phyloP scores from a whole-genome alignment of 2,797 vertebrate genomes.

The Diplodus sargus region DNA sequence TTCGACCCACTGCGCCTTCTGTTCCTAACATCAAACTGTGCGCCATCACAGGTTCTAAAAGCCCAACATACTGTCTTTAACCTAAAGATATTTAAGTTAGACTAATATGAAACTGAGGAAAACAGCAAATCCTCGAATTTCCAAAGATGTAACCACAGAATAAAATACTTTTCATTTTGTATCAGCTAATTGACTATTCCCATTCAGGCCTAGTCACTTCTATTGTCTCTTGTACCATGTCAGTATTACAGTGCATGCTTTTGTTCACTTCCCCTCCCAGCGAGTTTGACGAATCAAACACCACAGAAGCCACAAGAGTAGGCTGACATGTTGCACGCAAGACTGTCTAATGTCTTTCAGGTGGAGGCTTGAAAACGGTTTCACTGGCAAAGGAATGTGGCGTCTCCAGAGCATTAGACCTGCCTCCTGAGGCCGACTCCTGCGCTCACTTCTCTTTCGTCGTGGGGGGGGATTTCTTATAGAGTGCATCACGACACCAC shows the following conservation, averaged over 20 bases:
- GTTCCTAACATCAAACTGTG: neutral
- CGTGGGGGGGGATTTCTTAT: neutral
- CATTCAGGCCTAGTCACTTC: neutral
- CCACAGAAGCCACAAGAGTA: neutral
- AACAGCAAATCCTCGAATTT: neutral
- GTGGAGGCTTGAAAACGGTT: slow-evolving; percentile 28
- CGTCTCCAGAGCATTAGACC: slow-evolving; percentile 3
- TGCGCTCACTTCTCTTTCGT: slow-evolving; percentile 38
- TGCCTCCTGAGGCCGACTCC: slow-evolving; percentile 1
- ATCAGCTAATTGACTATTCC: neutral
- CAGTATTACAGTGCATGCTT: neutral
- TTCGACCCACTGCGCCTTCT: neutral
- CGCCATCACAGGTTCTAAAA: slow-evolving; percentile 1
- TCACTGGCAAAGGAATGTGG: neutral
- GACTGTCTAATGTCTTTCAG: neutral
- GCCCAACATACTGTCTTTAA: neutral
- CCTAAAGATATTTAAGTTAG: slow-evolving; percentile 1
- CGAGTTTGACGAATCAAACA: slow-evolving; percentile 7
- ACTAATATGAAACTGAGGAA: neutral
- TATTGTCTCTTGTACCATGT: neutral
- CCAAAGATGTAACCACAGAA: slow-evolving; percentile 3
- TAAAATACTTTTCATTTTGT: neutral
- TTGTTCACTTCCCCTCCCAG: slow-evolving; percentile 20
- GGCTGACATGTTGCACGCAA: neutral
- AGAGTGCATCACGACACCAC: neutral